Base-by-base conservation (phyloP, 1,140 invertebrate species). In the Asobara japonica region DNA sequence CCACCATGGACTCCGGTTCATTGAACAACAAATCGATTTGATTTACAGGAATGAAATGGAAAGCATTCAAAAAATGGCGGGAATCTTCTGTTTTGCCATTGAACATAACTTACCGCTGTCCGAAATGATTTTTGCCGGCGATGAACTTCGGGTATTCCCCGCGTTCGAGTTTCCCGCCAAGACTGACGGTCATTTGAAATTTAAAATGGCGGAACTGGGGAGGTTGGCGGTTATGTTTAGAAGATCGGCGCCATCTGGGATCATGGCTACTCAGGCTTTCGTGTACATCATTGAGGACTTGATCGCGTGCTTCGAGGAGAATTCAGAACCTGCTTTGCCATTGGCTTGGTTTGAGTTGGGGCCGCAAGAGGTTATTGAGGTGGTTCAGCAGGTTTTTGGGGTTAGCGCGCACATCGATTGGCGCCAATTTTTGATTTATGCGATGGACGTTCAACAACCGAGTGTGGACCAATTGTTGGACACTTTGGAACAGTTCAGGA, bases 381-480 rank as follows among this genome's bases (percentile, higher is more conserved):
- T 91, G 7, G 81, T 90, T 1, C 75, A 78, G 48, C 69, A 77
- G 11, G 27, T 91, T 16, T 92, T 89, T 77, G 89, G 88, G 0
- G 83, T 88, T 33, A 81, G 81, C 0, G 82, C 84, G 2, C 88
- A 87, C 45, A 70, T 91, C 10, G 87, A 91, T 78, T 92, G 91
- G 91, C 88, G 87, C 77, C 90, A 91, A 78, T 91, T 92, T 73
- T 80, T 92, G 11, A 82, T 91, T 69, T 89, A 89, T 75, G 89
- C 88, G 77, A 79, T 91, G 11, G 84, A 89, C 65, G 77, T 91
- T 11, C 74, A 79, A 20, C 88, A 86, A 75, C 90, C 91, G 7
- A 87, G 76, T 0, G 74, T 88, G 60, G 81, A 86, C 1, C 87
- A 91, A 71, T 77, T 91, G 25, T 73, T 91, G 20, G 69, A 83